Conservation (phyloP, 2,888 invertebrate genomes). For the Biston stratarius region DNA sequence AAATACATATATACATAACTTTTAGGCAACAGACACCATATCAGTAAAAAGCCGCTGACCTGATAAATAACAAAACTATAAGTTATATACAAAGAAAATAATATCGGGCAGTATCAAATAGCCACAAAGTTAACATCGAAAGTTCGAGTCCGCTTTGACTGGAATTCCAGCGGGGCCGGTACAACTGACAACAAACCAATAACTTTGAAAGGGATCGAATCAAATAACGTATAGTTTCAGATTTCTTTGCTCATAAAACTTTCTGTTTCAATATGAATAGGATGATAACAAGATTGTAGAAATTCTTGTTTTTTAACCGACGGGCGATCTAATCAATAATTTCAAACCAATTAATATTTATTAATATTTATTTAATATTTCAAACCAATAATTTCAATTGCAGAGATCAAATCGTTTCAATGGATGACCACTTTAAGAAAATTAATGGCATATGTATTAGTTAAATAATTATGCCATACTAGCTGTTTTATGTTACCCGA, state of each 20-base stretch:
- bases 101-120: slow-evolving; percentile 24
- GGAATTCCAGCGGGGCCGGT: slow-evolving; percentile 22
- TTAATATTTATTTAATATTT: no score
- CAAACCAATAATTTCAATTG: background rate
- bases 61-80: slow-evolving; percentile 19
- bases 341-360: no score
- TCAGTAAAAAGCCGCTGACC: background rate
- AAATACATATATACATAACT: no score
- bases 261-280: slow-evolving; percentile 19
- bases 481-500: no score
- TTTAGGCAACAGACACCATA: background rate
- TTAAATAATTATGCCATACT: no score
- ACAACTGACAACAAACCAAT: slow-evolving; percentile 35
- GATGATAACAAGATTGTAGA: background rate
- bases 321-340: background rate
- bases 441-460: no score
- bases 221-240: slow-evolving; percentile 32
- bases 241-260: slow-evolving; percentile 22
- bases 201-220: slow-evolving; percentile 26
- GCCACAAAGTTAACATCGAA: slow-evolving; percentile 29
- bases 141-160: slow-evolving; percentile 29
- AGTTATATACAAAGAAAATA: slow-evolving; percentile 14
- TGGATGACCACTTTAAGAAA: no score
- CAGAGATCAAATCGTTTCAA: no score
- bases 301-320: background rate